These are phyloP conservation scores for Caenorhabditis plicata DNA, from an alignment of 2,888 invertebrate genomes.

Conservation along the genomic window DNA sequence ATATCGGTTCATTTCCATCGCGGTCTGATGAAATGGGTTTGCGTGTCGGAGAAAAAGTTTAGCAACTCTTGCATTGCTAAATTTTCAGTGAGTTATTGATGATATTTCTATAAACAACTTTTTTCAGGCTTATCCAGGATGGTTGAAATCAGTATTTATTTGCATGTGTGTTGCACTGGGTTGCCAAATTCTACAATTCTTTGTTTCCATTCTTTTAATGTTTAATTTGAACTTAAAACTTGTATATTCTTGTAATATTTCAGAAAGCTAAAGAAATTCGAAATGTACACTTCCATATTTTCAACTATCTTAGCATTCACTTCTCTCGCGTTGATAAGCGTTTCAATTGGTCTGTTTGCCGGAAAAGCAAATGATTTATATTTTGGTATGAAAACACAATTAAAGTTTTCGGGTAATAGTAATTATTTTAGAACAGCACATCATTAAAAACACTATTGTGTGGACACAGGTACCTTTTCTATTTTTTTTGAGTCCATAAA, in stretches of 20 bases:
- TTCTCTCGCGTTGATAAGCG: conserved; percentile 11
- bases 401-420: too few species aligned
- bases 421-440: too few species aligned
- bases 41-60: too few species aligned
- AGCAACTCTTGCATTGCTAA: conserved; percentile 11
- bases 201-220: conserved; percentile 1
- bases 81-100: conserved; percentile 7
- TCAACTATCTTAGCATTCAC: conserved; percentile 15
- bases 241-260: background rate
- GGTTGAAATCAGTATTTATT: conserved; percentile 25
- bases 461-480: too few species aligned
- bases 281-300: conserved; percentile 9
- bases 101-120: background rate
- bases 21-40: conserved; percentile 28
- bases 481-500: too few species aligned
- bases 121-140: conserved; percentile 23
- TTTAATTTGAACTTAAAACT: background rate
- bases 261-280: conserved; percentile 16
- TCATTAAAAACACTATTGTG: too few species aligned
- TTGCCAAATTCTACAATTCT: conserved; percentile 7
- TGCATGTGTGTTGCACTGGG: conserved; percentile 24
- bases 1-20: conserved; percentile 12
- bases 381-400: conserved; percentile 12
- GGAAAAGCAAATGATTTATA: conserved; percentile 20
- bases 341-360: conserved; percentile 24